Conservation (phyloP, 2,888 invertebrate genomes). For the Sturmia bella region DNA sequence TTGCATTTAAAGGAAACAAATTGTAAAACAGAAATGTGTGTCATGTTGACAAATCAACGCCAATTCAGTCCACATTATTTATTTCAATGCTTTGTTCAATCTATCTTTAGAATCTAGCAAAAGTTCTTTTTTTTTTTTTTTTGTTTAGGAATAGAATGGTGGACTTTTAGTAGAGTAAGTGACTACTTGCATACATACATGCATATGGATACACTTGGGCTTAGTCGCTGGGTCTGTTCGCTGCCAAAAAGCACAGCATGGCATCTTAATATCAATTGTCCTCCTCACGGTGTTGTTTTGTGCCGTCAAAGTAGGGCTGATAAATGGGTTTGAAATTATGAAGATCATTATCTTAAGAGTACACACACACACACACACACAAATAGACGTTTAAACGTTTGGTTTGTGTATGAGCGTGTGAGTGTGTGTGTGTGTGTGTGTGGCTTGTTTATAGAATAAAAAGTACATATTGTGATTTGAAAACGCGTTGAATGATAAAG, state of each 20-base stretch:
- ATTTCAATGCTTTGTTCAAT: conserved; percentile 63
- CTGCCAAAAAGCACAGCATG: conserved; percentile 64
- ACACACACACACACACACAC: conserved; percentile 5
- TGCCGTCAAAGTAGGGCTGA: conserved; percentile 70
- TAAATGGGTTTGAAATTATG: conserved; percentile 69
- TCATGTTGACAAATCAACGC: conserved; percentile 71
- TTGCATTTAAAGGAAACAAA: conserved; percentile 75
- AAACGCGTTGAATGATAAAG: conserved; percentile 59
- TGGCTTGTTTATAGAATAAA: conserved; percentile 6
- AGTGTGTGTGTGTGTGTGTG: not conserved
- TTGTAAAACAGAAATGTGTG: conserved; percentile 71
- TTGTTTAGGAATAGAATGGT: not conserved
- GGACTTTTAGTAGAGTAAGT: conserved; percentile 12
- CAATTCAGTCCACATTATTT: conserved; percentile 69
- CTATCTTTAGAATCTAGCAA: conserved; percentile 69
- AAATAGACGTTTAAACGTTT: conserved; percentile 35
- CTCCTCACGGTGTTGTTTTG: conserved; percentile 55
- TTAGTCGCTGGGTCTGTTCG: conserved; percentile 23
- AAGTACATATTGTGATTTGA: conserved; percentile 21
- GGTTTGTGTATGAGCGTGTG: not conserved
- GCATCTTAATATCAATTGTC: conserved; percentile 70
- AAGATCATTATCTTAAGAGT: conserved; percentile 67
- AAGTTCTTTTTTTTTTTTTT: conserved; percentile 39
- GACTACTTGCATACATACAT: no score
- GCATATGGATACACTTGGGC: conserved; percentile 22